Base-by-base conservation (phyloP, 2,888 invertebrate genomes). In the Dermolepida albohirtum region DNA sequence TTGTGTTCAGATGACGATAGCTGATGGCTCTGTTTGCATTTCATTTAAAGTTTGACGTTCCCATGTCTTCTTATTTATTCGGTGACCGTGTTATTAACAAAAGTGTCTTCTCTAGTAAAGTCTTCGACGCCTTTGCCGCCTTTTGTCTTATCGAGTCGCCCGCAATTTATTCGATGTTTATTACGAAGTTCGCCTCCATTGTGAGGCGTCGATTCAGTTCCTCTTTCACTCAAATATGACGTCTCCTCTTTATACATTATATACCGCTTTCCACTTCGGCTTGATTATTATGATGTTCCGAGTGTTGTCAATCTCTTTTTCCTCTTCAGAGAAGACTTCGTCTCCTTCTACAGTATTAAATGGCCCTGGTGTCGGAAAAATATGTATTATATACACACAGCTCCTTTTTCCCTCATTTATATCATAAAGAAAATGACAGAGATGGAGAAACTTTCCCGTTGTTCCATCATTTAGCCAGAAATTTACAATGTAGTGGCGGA, bases 121-220 rank as follows among this genome's bases (percentile, higher is more conserved):
- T 12, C 47, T 62, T 17, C 39, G 47, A 16, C 59, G 47, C 43
- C 41, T 57, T 27, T 27, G 22, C 44, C 17, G 43, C 39, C 59
- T 47, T 62, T 62, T 62, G 59, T 62, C 59, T 62, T 62, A 44
- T 62, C 59, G 59, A 62, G 47, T 73, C 66, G 73, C 71, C 71
- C 73, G 70, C 73, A 73, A 74, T 74, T 74, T 74, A 70, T 69
- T 71, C 72, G 71, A 74, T 74, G 74, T 74, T 74, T 74, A 73
- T 73, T 74, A 73, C 73, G 69, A 70, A 72, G 71, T 70, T 71
- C 71, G 70, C 71, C 72, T 74, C 67, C 73, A 64, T 68, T 69
- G 67, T 71, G 72, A 69, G 73, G 70, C 71, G 69, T 72, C 73
- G 71, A 71, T 73, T 71, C 71, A 69, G 71, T 66, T 59, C 47